Evolutionary conservation across 1,140 invertebrate genomes (phyloP), one percentile per base, ranked within the genome.

Genomic region (Antheraea pernyi): DNA sequence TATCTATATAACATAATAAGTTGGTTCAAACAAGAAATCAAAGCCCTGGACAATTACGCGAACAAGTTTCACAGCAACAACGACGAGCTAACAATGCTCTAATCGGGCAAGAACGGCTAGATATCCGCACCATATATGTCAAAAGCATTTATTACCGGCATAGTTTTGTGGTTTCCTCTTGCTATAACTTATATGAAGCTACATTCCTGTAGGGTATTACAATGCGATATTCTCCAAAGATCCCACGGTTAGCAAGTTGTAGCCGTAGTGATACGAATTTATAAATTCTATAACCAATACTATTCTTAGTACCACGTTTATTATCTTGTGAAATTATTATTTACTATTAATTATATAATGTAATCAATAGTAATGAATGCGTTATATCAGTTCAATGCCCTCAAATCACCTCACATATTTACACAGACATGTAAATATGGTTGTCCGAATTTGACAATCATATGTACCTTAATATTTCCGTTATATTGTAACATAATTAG

Each of bases 71-170:
- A n/a, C 13, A 53, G 11, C 11, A 42, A 3, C 39, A 42, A 13
- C 46, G 16, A 53, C 46, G 16, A 53, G 46, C 16, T 53, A 16
- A 53, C 46, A 53, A 53, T 53, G 13, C 46, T 53, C 16, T 53
- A n/a, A 13, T 53, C 46, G 11, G 16, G 9, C 46, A n/a, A 53
- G 46, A 53, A 53, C 46, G 46, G 46, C 46, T 6, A 53, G 11
- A 53, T n/a, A 10, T 53, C 46, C 46, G 46, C 46, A n/a, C 46
- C 46, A 53, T 53, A 53, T 53, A 53, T 53, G 46, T 53, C 39
- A 53, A 53, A 16, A 53, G 46, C 46, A 53, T 53, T 53, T 53
- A 53, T 53, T 53, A 53, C 16, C 46, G 46, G 16, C 46, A 53
- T 53, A 53, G 46, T 53, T 53, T 6, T 53, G 46, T 53, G 1